These are phyloP conservation scores for Chaetura pelagica DNA, from an alignment of 2,113 vertebrate genomes.

Conservation along the genomic window DNA sequence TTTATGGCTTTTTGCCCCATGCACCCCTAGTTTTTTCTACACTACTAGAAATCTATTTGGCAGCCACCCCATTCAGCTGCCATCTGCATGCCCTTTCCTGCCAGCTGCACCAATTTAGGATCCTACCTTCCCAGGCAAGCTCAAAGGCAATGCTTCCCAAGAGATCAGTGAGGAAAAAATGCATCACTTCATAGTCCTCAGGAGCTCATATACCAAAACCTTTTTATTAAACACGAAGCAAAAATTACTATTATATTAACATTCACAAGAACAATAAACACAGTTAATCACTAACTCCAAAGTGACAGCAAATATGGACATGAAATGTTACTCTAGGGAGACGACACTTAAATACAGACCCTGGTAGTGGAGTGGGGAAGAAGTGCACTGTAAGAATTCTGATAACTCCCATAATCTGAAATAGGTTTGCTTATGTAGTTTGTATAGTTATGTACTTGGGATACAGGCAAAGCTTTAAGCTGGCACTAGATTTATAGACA, in stretches of 20 bases:
- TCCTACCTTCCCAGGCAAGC: background rate
- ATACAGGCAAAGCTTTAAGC: background rate
- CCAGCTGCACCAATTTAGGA: background rate
- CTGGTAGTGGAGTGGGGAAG: background rate
- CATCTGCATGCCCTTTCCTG: background rate
- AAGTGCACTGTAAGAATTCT: background rate
- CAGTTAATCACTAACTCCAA: background rate
- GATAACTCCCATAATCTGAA: background rate
- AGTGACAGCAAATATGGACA: background rate
- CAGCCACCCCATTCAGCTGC: background rate
- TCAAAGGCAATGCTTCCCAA: background rate
- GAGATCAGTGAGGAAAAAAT: background rate
- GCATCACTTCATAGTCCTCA: background rate
- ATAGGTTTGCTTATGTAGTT: background rate
- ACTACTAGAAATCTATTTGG: background rate
- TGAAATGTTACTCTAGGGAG: background rate
- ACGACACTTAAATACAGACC: background rate
- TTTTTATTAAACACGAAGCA: background rate
- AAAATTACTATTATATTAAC: background rate
- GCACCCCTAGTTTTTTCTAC: accelerated
- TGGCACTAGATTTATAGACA: background rate
- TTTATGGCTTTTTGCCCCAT: background rate
- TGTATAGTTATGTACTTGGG: background rate
- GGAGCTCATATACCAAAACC: background rate
- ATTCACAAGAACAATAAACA: background rate